Conservation (phyloP, 2,888 invertebrate genomes). For the Baronia brevicornis region DNA sequence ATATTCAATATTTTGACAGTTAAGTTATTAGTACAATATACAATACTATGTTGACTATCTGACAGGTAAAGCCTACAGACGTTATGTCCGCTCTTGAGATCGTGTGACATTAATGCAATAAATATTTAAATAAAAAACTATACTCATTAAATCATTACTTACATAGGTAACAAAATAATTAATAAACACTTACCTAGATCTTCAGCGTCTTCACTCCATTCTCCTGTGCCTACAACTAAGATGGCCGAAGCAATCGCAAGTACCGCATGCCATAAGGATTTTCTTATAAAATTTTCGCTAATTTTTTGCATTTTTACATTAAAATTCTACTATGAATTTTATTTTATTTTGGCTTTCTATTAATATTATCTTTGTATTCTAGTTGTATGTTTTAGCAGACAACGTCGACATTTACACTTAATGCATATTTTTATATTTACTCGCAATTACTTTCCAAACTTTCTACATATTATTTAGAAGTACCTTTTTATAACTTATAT, state of each 20-base stretch:
- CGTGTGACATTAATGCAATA: conserved; percentile 4
- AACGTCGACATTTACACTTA: too few relatives aligned
- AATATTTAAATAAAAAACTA: not conserved
- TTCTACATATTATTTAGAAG: too few relatives aligned
- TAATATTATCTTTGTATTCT: not conserved
- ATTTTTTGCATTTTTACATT: conserved; percentile 14
- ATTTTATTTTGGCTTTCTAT: conserved; percentile 8
- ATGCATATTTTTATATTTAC: too few relatives aligned
- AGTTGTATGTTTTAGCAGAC: too few relatives aligned
- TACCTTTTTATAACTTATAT: too few relatives aligned
- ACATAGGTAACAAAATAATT: not conserved
- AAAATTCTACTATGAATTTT: conserved; percentile 1
- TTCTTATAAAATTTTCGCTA: conserved; percentile 27
- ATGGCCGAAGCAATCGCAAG: conserved; percentile 40
- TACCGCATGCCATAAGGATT: conserved; percentile 34
- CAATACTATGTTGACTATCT: too few relatives aligned
- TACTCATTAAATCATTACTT: not conserved
- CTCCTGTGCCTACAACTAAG: conserved; percentile 53
- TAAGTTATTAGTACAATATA: too few relatives aligned
- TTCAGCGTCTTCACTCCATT: conserved; percentile 70
- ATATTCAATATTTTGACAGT: too few relatives aligned
- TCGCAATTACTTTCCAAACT: too few relatives aligned
- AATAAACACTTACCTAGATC: conserved; percentile 52
- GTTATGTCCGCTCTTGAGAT: too few relatives aligned
- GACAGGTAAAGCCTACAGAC: too few relatives aligned